phyloP scores from a whole-genome alignment of 2,797 vertebrate genomes.

The Diplodus sargus region DNA sequence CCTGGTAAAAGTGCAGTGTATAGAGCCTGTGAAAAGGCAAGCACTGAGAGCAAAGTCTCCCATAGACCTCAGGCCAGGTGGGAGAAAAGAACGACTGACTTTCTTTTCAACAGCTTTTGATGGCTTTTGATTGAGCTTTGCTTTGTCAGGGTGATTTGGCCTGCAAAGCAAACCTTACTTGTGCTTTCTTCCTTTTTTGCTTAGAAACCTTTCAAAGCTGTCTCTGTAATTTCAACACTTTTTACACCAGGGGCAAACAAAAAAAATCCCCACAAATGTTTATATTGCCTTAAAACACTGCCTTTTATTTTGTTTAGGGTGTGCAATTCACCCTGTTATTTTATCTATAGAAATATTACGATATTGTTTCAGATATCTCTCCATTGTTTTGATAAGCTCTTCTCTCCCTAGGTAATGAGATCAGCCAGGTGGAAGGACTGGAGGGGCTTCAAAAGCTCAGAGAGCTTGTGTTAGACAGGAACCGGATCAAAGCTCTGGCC shows the following conservation, averaged over 20 bases:
- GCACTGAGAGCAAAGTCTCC: slow-evolving; percentile 58
- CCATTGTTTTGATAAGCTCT: slow-evolving; percentile 33
- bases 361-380: slow-evolving; percentile 5
- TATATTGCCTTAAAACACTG: slow-evolving; percentile 20
- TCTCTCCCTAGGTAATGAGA: slow-evolving; percentile 86
- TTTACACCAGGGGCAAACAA: slow-evolving; percentile 46
- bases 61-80: slow-evolving; percentile 71
- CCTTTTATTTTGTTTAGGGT: slow-evolving; percentile 27
- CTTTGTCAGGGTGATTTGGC: slow-evolving; percentile 65
- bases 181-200: slow-evolving; percentile 42
- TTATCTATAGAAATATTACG: slow-evolving; percentile 10
- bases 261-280: slow-evolving; percentile 34
- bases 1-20: slow-evolving; percentile 51
- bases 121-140: slow-evolving; percentile 73
- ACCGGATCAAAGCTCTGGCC: slow-evolving; percentile 85
- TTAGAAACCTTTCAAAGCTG: slow-evolving; percentile 50
- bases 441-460: slow-evolving; percentile 86
- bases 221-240: slow-evolving; percentile 50
- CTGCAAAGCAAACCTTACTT: slow-evolving; percentile 52
- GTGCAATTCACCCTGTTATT: slow-evolving; percentile 5
- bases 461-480: slow-evolving; percentile 89
- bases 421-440: slow-evolving; percentile 90
- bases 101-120: slow-evolving; percentile 74
- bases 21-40: slow-evolving; percentile 73
- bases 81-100: slow-evolving; percentile 70